Evolutionary conservation across 2,797 vertebrate genomes (phyloP), one percentile per base, ranked within the genome.

Genomic region (Thalassophryne amazonica): DNA sequence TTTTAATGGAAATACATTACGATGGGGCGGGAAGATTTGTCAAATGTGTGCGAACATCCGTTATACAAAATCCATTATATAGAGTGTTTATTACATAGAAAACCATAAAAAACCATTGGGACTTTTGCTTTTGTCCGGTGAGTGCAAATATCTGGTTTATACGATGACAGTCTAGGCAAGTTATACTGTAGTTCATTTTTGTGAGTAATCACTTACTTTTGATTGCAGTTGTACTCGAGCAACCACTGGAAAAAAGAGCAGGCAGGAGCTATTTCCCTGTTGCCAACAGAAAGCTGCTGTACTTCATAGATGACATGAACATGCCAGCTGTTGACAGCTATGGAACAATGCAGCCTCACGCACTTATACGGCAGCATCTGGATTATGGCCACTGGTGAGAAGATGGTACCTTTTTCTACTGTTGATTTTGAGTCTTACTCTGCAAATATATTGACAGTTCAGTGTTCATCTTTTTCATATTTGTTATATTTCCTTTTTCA

Each of bases 231-330:
- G 75, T 86, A 43, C 83, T 95, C 45, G 92, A 95, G 45, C 87
- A 81, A 32, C 71, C 84, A 1, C 50, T 93, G 52, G 91, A 94
- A 83, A 94, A 94, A 84, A 92, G 91, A 78, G 81, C 86, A 27
- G 88, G 87, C 9, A 81, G 73, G 55, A 92, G 63, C 42, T 93
- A 85, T 46, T 83, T 85, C 20, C 91, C 91, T 12, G 40, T 72
- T 40, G 91, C 89, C 61, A 94, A 91, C 78, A 90, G 86, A 59
- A 93, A 80, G 49, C 62, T 93, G 47, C 50, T 85, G 19, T 93
- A 84, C 83, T 92, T 95, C 58, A 87, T 93, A 32, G 92, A 93
- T 22, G 90, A 93, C 58, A 66, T 94, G 62, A 94, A 93, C 64
- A 84, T 92, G 84, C 85, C 91, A 7, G 85, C 86, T 64, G 78